Conservation (phyloP, 1,140 invertebrate species). For the Drosophila tristis region DNA sequence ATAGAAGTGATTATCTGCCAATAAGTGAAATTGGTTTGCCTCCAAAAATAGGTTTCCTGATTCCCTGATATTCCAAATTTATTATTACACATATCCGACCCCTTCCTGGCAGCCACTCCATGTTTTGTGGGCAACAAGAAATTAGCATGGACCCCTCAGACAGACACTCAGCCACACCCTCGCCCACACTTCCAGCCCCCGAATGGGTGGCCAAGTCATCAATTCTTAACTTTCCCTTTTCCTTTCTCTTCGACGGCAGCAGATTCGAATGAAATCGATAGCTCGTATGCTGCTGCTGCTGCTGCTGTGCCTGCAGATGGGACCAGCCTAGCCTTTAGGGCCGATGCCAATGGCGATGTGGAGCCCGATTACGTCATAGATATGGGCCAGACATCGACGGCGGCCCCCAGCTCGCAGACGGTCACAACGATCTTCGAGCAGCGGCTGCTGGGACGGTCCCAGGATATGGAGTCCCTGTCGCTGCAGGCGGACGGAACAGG, state of each 20-base stretch:
- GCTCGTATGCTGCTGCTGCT: slow-evolving; percentile 55
- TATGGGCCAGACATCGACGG: slow-evolving; percentile 29
- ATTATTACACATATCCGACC: too few relatives aligned
- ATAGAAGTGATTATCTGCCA: too few relatives aligned
- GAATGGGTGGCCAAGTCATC: slow-evolving; percentile 40
- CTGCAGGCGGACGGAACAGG: slow-evolving; percentile 51
- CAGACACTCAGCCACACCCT: not conserved
- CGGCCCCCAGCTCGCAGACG: slow-evolving; percentile 2
- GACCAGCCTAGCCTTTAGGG: slow-evolving; percentile 17
- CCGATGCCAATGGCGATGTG: slow-evolving; percentile 40
- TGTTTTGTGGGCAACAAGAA: too few relatives aligned
- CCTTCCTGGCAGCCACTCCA: too few relatives aligned
- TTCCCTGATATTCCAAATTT: too few relatives aligned
- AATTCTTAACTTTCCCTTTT: slow-evolving; percentile 33
- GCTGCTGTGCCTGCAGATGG: slow-evolving; percentile 40
- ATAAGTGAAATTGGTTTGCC: too few relatives aligned
- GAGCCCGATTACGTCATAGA: slow-evolving; percentile 71
- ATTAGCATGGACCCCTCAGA: too few relatives aligned
- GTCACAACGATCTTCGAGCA: slow-evolving; percentile 20
- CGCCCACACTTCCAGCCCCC: not conserved
- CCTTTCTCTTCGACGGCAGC: not conserved
- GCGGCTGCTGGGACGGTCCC: slow-evolving; percentile 33
- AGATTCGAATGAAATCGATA: slow-evolving; percentile 83
- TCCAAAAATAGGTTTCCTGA: too few relatives aligned
- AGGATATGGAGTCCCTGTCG: slow-evolving; percentile 72